Conservation (phyloP, 2,888 invertebrate species). For the Glaucopsyche alexis region DNA sequence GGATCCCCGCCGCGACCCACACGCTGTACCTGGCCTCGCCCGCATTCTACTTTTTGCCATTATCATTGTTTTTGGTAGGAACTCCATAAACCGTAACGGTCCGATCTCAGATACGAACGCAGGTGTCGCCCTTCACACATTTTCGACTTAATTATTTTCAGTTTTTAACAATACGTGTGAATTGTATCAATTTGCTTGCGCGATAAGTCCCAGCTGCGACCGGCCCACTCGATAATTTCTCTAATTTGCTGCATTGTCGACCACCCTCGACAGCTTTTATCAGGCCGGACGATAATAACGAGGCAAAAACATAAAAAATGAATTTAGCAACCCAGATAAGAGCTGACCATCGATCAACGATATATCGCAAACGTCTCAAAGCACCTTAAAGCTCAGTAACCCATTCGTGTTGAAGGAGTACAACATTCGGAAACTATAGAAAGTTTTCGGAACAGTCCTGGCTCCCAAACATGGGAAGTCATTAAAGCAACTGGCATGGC, state of each 20-base stretch:
- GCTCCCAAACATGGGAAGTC: slow-evolving; percentile 76
- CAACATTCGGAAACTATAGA: slow-evolving; percentile 57
- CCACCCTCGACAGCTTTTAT: slow-evolving; percentile 20
- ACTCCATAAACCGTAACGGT: slow-evolving; percentile 72
- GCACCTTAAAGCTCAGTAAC: slow-evolving; percentile 45
- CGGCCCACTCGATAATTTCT: slow-evolving; percentile 48
- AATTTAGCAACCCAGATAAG: slow-evolving; percentile 17
- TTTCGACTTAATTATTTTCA: slow-evolving; percentile 71
- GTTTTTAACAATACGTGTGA: slow-evolving; percentile 51
- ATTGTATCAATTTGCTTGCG: slow-evolving; percentile 54
- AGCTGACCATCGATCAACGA: slow-evolving; percentile 48
- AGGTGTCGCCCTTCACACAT: slow-evolving; percentile 74
- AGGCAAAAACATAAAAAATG: slow-evolving; percentile 26
- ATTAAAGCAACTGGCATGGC: slow-evolving; percentile 72
- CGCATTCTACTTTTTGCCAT: slow-evolving; percentile 76
- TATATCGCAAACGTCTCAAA: slow-evolving; percentile 43
- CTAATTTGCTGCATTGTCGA: slow-evolving; percentile 34
- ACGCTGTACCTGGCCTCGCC: slow-evolving; percentile 61
- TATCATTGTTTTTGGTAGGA: slow-evolving; percentile 74
- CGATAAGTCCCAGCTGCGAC: slow-evolving; percentile 66
- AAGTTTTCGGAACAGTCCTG: slow-evolving; percentile 65
- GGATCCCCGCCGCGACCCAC: slow-evolving; percentile 74
- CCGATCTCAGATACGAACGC: slow-evolving; percentile 70
- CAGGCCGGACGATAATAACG: slow-evolving; percentile 3
- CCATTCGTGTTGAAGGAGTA: slow-evolving; percentile 49